Conservation (phyloP, 2,888 invertebrate species). For the Sinotaia quadrata region DNA sequence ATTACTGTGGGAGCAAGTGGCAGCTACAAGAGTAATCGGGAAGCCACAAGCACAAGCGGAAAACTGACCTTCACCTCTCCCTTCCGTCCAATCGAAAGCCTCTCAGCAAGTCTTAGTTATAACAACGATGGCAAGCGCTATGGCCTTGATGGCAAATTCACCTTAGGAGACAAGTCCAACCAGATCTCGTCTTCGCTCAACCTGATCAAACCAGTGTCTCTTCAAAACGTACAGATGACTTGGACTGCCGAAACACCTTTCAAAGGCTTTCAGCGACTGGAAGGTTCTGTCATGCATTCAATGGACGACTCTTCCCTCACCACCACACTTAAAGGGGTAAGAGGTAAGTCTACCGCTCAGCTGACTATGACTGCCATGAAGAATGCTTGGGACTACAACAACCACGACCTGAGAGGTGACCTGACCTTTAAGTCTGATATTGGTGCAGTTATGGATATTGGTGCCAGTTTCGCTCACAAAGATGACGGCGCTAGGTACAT, state of each 20-base stretch:
- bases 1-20: slow-evolving; percentile 6
- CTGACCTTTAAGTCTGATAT: slow-evolving; percentile 46
- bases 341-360: slow-evolving; percentile 43
- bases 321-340: slow-evolving; percentile 37
- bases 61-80: slow-evolving; percentile 29
- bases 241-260: slow-evolving; percentile 49
- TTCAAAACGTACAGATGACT: slow-evolving; percentile 39
- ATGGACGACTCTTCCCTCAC: slow-evolving; percentile 33
- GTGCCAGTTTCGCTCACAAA: slow-evolving; percentile 35
- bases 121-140: slow-evolving; percentile 38
- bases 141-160: slow-evolving; percentile 39
- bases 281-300: slow-evolving; percentile 42
- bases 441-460: slow-evolving; percentile 22
- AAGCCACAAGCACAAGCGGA: slow-evolving; percentile 15
- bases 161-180: slow-evolving; percentile 44
- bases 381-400: slow-evolving; percentile 31
- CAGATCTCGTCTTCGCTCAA: slow-evolving; percentile 45
- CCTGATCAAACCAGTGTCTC: slow-evolving; percentile 46
- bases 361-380: slow-evolving; percentile 41
- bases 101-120: slow-evolving; percentile 38
- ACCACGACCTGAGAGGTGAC: slow-evolving; percentile 42
- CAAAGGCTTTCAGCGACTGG: slow-evolving; percentile 38
- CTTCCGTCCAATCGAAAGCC: slow-evolving; percentile 14
- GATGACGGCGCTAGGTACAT: slow-evolving; percentile 30
- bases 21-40: slow-evolving; percentile 4